These are phyloP conservation scores for Dryomyza anilis DNA, from an alignment of 2,888 invertebrate genomes.

Conservation along the genomic window DNA sequence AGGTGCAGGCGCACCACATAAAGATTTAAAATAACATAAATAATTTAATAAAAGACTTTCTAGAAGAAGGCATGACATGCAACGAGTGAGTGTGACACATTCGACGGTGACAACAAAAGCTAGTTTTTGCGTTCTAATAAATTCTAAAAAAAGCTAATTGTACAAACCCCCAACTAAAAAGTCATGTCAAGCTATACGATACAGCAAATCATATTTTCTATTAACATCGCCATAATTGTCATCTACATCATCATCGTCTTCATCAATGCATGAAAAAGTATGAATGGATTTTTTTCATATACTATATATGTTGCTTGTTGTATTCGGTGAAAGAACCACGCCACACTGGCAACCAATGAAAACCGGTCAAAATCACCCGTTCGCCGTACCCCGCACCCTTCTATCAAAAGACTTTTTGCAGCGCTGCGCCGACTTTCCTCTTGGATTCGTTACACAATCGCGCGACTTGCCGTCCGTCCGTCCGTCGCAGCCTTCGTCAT, in stretches of 20 bases:
- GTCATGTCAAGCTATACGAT: not conserved
- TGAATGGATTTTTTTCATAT: slow-evolving; percentile 9
- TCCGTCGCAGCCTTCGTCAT: not conserved
- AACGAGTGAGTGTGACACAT: not conserved
- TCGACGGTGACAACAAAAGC: not conserved
- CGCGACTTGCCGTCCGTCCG: slow-evolving; percentile 1
- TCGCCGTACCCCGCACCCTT: slow-evolving; percentile 18
- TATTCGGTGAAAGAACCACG: slow-evolving; percentile 39
- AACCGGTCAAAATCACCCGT: slow-evolving; percentile 31
- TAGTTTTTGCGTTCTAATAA: slow-evolving; percentile 6
- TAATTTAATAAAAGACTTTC: not conserved
- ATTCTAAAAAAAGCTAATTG: not conserved
- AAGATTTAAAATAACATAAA: not conserved
- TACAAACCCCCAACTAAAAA: not conserved
- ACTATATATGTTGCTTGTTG: not conserved
- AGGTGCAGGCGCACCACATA: too few relatives aligned
- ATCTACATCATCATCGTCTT: not conserved
- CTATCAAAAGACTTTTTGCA: slow-evolving; percentile 17
- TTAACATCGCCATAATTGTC: not conserved
- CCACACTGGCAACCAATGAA: slow-evolving; percentile 46
- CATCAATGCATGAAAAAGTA: not conserved
- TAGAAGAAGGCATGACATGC: not conserved
- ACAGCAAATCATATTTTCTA: not conserved
- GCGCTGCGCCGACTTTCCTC: slow-evolving; percentile 14
- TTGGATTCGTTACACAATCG: slow-evolving; percentile 29